Evolutionary conservation across 2,797 vertebrate genomes (phyloP).

Genomic region (Paedocypris micromegethes): DNA sequence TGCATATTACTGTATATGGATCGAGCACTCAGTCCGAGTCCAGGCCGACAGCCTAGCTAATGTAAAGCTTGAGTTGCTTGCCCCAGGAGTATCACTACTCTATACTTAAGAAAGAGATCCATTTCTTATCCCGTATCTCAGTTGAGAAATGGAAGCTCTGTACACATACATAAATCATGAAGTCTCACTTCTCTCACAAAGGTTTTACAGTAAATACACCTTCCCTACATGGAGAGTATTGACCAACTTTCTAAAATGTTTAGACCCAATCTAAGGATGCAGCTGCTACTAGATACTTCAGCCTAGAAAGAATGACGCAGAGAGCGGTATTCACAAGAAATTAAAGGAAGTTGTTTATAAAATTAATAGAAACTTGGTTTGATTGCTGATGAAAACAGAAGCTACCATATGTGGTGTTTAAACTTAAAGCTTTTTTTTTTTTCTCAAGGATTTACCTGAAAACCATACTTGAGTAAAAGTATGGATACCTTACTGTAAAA

Average conservation of each 20-base stretch:
- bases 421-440: too few species aligned
- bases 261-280: constrained; percentile 1
- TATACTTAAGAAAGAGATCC: constrained; percentile 47
- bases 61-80: constrained; percentile 6
- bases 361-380: too few species aligned
- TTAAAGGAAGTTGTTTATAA: too few species aligned
- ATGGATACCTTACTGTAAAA: too few species aligned
- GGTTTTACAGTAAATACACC: constrained; percentile 38
- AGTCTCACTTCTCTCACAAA: constrained; percentile 33
- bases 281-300: too few species aligned
- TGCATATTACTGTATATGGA: not conserved
- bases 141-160: constrained; percentile 26
- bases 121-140: constrained; percentile 42
- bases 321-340: too few species aligned
- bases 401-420: too few species aligned
- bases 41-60: constrained; percentile 9
- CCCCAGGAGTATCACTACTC: constrained; percentile 40
- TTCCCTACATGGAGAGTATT: constrained; percentile 26
- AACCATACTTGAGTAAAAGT: too few species aligned
- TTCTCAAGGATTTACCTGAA: too few species aligned
- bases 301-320: too few species aligned
- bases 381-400: too few species aligned
- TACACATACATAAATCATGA: constrained; percentile 44
- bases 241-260: constrained; percentile 23
- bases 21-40: constrained; percentile 13